Evolutionary conservation across 1,140 invertebrate genomes (phyloP).

Genomic region (Caenorhabditis tropicalis): DNA sequence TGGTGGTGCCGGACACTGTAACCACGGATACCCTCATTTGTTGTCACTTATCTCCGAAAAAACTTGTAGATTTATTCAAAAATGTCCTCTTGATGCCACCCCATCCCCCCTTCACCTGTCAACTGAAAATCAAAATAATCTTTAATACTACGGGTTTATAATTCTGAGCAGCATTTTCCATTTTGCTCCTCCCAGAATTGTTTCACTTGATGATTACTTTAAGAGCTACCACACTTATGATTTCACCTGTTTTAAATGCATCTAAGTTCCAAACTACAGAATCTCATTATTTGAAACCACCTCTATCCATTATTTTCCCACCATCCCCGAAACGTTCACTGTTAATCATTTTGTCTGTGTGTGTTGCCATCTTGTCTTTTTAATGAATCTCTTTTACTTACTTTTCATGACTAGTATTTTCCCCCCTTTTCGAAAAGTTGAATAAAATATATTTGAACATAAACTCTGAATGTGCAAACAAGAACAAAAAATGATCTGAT

Average conservation of each 20-base stretch:
- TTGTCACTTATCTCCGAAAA: conserved; percentile 30
- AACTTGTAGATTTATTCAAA: neutral
- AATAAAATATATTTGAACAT: neutral
- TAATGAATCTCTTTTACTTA: conserved; percentile 4
- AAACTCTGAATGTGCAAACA: no score
- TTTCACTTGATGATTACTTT: conserved; percentile 13
- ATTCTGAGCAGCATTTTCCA: conserved; percentile 9
- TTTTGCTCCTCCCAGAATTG: neutral
- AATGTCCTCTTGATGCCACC: no score
- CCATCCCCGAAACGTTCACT: neutral
- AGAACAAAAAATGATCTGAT: neutral
- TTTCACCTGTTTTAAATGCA: neutral
- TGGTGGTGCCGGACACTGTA: conserved; percentile 30
- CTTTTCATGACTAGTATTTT: neutral
- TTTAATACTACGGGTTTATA: neutral
- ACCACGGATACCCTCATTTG: conserved; percentile 23
- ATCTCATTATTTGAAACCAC: conserved; percentile 5
- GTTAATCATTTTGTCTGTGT: conserved; percentile 7
- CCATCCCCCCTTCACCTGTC: no score
- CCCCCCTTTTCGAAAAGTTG: neutral
- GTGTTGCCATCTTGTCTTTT: neutral
- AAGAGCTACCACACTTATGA: conserved; percentile 13
- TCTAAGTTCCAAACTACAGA: conserved; percentile 20
- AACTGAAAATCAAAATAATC: neutral
- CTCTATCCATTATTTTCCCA: neutral